A percentile compares a stretch with the other conserved stretches of the same genome.
Evolutionary conservation across 2,888 invertebrate species (phyloP).

Genomic region (Sarcophaga carnaria): DNA sequence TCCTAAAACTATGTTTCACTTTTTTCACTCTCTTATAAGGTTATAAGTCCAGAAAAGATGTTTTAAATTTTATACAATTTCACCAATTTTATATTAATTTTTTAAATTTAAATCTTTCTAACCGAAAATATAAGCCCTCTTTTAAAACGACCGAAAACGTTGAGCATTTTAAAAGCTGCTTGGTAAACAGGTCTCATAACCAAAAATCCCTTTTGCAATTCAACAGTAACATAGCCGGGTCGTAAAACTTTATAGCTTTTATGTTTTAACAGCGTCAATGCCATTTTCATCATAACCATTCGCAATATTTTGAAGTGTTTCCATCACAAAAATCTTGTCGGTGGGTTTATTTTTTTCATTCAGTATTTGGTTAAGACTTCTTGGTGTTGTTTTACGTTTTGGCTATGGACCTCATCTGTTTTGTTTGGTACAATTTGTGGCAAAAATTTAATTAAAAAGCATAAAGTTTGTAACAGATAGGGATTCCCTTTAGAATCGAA

Average conservation of each 20-base stretch:
- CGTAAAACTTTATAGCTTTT: slow-evolving; percentile 63
- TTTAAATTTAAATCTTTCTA: no score
- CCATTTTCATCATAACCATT: slow-evolving; percentile 1
- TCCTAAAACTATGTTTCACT: no score
- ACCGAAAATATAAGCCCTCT: no score
- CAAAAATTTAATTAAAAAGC: slow-evolving; percentile 71
- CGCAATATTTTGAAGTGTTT: slow-evolving; percentile 47
- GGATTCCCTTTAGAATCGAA: neutral
- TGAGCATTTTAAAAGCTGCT: no score
- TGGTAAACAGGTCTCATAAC: no score
- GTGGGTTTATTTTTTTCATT: neutral
- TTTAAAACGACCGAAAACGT: no score
- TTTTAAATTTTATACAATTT: no score
- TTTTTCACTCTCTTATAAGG: no score
- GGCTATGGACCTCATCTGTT: slow-evolving; percentile 69
- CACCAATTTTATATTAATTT: no score
- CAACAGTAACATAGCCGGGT: slow-evolving; percentile 36
- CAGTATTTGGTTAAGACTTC: slow-evolving; percentile 22
- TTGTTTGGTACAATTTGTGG: slow-evolving; percentile 67
- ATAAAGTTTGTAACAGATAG: slow-evolving; percentile 18
- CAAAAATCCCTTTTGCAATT: neutral
- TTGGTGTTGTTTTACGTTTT: neutral
- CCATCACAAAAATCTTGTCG: slow-evolving; percentile 44
- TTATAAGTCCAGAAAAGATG: no score
- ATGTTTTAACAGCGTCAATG: slow-evolving; percentile 34